phyloP scores from a whole-genome alignment of 92 coral and sea anemone species.

The Porites divaricata region DNA sequence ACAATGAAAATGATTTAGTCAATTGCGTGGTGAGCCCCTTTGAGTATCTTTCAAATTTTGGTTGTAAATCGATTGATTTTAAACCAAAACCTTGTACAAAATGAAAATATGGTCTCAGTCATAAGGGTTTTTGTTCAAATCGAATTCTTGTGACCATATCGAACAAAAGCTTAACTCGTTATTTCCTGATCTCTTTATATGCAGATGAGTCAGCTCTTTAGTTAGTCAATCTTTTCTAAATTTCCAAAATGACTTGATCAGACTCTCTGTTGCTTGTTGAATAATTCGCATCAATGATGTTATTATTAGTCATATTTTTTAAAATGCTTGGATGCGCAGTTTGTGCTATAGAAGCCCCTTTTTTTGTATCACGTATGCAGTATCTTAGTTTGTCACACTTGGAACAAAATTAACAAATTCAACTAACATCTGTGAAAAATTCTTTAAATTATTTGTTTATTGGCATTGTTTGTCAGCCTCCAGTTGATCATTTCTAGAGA shows the following conservation, averaged over 20 bases:
- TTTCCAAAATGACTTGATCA: not conserved
- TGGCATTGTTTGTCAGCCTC: no score
- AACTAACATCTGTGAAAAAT: no score
- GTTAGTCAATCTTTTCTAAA: not conserved
- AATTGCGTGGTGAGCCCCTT: not conserved
- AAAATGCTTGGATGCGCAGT: not conserved
- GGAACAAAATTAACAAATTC: no score
- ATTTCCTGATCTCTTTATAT: constrained; percentile 5
- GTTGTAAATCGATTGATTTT: not conserved
- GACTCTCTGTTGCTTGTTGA: not conserved
- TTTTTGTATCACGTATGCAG: not conserved
- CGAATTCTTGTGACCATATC: not conserved
- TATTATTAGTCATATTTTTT: not conserved
- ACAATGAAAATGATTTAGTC: constrained; percentile 1
- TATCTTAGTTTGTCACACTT: no score
- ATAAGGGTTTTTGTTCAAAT: not conserved
- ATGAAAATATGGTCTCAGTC: not conserved
- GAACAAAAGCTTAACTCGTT: not conserved
- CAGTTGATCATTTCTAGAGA: no score
- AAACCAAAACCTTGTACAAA: not conserved
- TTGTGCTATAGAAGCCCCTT: not conserved
- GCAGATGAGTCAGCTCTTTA: not conserved
- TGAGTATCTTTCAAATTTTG: constrained; percentile 18
- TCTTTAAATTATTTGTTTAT: no score
- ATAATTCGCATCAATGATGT: not conserved